phyloP scores from a whole-genome alignment of 1,140 invertebrate genomes.

The Hypsibius dujardini region DNA sequence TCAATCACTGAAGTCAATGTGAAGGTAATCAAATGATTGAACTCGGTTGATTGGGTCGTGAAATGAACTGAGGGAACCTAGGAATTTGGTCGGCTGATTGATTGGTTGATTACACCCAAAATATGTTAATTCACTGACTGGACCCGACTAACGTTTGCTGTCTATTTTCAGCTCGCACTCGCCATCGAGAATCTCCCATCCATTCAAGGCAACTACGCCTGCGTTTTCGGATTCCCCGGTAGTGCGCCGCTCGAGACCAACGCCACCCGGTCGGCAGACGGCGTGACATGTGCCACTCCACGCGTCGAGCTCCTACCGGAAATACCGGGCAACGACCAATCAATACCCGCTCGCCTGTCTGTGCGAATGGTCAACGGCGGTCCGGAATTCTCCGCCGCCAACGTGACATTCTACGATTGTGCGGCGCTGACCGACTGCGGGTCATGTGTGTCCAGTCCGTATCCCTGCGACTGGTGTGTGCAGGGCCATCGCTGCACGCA shows the following conservation, averaged over 20 bases:
- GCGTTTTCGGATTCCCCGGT: conserved; percentile 76
- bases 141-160: background rate
- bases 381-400: conserved; percentile 81
- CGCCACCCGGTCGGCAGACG: conserved; percentile 65
- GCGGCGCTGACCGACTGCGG: conserved; percentile 75
- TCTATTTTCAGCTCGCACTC: conserved; percentile 48
- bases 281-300: conserved; percentile 82
- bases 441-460: conserved; percentile 74
- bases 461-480: conserved; percentile 91
- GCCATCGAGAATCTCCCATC: conserved; percentile 80
- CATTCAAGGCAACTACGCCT: conserved; percentile 66
- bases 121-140: background rate
- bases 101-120: background rate
- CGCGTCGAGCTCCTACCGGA: conserved; percentile 65
- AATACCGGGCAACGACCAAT: conserved; percentile 62
- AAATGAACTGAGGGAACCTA: background rate
- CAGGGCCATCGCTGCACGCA: conserved; percentile 90
- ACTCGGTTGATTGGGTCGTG: background rate
- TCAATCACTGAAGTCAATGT: background rate
- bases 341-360: conserved; percentile 61
- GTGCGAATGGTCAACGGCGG: conserved; percentile 62
- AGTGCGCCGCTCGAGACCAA: conserved; percentile 66
- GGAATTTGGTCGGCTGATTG: background rate
- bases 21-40: background rate
- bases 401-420: conserved; percentile 94